Conservation (phyloP, 2,797 vertebrate genomes). For the Crenichthys baileyi region DNA sequence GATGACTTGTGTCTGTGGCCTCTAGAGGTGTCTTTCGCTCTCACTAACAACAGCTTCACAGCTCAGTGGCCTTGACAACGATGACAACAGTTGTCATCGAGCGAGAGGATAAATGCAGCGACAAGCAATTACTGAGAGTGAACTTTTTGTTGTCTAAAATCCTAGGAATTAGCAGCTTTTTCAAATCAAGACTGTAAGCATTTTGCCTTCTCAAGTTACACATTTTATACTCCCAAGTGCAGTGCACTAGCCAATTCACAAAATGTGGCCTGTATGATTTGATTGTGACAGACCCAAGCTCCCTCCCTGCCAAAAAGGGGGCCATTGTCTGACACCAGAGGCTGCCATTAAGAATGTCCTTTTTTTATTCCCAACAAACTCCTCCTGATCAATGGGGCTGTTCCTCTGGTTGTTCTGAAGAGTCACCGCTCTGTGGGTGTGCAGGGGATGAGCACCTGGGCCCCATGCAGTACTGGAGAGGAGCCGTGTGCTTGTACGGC, state of each 20-base stretch:
- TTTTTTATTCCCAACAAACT: slow-evolving; percentile 30
- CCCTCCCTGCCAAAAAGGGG: slow-evolving; percentile 43
- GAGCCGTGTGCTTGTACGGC: slow-evolving; percentile 57
- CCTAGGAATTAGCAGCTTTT: slow-evolving; percentile 22
- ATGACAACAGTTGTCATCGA: slow-evolving; percentile 72
- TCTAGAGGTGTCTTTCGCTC: slow-evolving; percentile 44
- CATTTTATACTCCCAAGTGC: slow-evolving; percentile 29
- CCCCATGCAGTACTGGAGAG: slow-evolving; percentile 65
- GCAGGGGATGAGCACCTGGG: slow-evolving; percentile 68
- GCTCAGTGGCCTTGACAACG: slow-evolving; percentile 55
- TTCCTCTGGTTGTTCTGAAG: slow-evolving; percentile 64
- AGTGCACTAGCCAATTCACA: slow-evolving; percentile 48
- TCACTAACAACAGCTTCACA: slow-evolving; percentile 65
- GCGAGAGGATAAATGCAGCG: slow-evolving; percentile 49
- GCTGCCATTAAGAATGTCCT: slow-evolving; percentile 59
- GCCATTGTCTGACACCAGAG: slow-evolving; percentile 65
- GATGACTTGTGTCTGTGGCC: slow-evolving; percentile 59
- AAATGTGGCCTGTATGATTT: slow-evolving; percentile 57
- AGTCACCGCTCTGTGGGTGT: slow-evolving; percentile 67
- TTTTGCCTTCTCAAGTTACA: slow-evolving; percentile 21
- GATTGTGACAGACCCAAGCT: slow-evolving; percentile 50
- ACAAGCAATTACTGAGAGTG: slow-evolving; percentile 25
- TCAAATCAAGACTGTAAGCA: slow-evolving; percentile 16
- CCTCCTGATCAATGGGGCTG: slow-evolving; percentile 56
- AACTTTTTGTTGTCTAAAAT: slow-evolving; percentile 23